phyloP scores from a whole-genome alignment of 2,888 invertebrate genomes.

The Drosophila cognata region DNA sequence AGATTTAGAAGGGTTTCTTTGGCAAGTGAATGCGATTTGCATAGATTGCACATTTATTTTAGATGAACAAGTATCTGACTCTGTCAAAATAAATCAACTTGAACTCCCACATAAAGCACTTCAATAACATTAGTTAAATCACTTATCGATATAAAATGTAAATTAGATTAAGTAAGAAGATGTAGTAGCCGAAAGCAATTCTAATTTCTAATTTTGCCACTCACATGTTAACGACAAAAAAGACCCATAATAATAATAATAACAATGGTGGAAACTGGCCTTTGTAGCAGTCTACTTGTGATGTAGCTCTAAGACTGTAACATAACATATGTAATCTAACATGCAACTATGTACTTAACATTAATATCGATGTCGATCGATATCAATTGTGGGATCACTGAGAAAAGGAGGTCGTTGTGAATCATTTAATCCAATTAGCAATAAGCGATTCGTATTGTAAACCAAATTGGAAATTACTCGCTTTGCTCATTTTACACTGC shows the following conservation, averaged over 20 bases:
- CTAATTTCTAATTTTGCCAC: not conserved
- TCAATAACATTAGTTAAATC: not conserved
- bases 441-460: not conserved
- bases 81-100: constrained; percentile 25
- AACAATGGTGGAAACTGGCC: not conserved
- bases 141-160: not conserved
- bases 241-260: not conserved
- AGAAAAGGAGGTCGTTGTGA: too few species aligned
- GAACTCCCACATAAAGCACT: not conserved
- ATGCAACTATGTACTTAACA: too few species aligned
- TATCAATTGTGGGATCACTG: too few species aligned
- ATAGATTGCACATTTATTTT: constrained; percentile 42
- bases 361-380: too few species aligned
- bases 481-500: not conserved
- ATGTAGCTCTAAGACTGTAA: too few species aligned
- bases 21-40: constrained; percentile 60
- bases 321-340: too few species aligned
- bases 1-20: constrained; percentile 25
- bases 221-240: not conserved
- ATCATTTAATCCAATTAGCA: too few species aligned
- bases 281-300: too few species aligned
- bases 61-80: constrained; percentile 10
- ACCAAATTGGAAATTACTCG: not conserved
- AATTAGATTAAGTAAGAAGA: not conserved
- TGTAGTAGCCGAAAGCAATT: not conserved